Conservation (phyloP, 2,797 vertebrate genomes). For the Lepidocolaptes lacrymiger region DNA sequence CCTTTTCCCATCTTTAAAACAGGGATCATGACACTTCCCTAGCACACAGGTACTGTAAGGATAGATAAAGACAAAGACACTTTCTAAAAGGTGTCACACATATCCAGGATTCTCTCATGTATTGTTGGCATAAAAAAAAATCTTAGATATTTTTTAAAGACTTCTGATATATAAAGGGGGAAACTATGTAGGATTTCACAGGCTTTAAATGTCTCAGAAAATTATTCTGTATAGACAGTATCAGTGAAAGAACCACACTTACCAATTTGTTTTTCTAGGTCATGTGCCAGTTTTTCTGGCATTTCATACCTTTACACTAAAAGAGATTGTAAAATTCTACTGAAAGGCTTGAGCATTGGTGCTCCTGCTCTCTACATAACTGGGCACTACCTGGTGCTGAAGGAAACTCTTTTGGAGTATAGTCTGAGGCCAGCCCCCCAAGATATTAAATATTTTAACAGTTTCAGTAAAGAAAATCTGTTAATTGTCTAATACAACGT, state of each 20-base stretch:
- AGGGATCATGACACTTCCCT: constrained; percentile 52
- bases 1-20: constrained; percentile 53
- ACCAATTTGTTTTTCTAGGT: constrained; percentile 60
- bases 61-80: constrained; percentile 61
- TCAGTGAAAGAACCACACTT: background rate
- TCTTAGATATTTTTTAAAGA: constrained; percentile 53
- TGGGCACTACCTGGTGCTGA: constrained; percentile 13
- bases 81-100: constrained; percentile 49
- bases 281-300: background rate
- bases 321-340: constrained; percentile 12
- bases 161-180: constrained; percentile 50
- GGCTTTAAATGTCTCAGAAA: background rate
- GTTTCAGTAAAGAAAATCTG: background rate
- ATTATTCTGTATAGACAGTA: background rate
- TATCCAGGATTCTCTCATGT: constrained; percentile 45
- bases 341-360: background rate
- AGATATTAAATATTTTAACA: constrained; percentile 18
- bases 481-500: background rate
- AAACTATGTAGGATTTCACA: background rate
- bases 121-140: background rate
- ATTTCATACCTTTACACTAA: background rate
- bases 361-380: constrained; percentile 11
- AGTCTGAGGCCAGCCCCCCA: background rate
- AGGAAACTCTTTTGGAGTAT: constrained; percentile 9
- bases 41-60: constrained; percentile 8